phyloP scores from a whole-genome alignment of 2,797 vertebrate species.

The Apogon hyalosoma region DNA sequence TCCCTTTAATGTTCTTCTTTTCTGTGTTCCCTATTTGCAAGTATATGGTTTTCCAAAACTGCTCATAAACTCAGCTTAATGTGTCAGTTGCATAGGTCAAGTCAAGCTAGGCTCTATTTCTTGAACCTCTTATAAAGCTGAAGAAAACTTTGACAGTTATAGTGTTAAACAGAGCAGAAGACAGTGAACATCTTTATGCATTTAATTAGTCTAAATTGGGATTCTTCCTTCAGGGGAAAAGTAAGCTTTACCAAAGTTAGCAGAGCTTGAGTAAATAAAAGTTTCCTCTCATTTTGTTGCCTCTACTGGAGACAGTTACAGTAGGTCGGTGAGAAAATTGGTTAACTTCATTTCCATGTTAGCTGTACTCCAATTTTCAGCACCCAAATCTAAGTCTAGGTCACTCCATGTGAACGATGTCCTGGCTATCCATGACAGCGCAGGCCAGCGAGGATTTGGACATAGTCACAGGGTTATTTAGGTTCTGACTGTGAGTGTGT shows the following conservation, averaged over 20 bases:
- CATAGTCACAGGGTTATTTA: neutral
- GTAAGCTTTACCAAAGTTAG: too few species aligned
- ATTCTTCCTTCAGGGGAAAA: too few species aligned
- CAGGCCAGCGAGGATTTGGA: conserved; percentile 2
- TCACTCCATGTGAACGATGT: conserved; percentile 17
- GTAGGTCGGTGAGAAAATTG: conserved; percentile 20
- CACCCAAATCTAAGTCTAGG: conserved; percentile 15
- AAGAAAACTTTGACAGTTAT: too few species aligned
- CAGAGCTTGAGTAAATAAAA: neutral
- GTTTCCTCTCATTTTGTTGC: conserved; percentile 9
- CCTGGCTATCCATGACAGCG: conserved; percentile 6
- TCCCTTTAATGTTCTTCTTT: conserved; percentile 5
- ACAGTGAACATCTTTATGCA: too few species aligned
- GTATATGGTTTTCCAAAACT: too few species aligned
- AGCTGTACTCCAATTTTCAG: conserved; percentile 8
- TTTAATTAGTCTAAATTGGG: too few species aligned
- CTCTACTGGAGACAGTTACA: conserved; percentile 5
- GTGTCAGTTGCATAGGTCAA: too few species aligned
- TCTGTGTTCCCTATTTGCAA: neutral
- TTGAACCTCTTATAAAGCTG: too few species aligned
- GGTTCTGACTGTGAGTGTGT: neutral
- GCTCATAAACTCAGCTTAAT: too few species aligned
- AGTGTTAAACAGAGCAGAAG: too few species aligned
- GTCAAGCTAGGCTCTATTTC: too few species aligned
- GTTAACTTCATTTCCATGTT: conserved; percentile 29